Evolutionary conservation across 2,113 vertebrate species (phyloP).

Genomic region (Proteles cristata): DNA sequence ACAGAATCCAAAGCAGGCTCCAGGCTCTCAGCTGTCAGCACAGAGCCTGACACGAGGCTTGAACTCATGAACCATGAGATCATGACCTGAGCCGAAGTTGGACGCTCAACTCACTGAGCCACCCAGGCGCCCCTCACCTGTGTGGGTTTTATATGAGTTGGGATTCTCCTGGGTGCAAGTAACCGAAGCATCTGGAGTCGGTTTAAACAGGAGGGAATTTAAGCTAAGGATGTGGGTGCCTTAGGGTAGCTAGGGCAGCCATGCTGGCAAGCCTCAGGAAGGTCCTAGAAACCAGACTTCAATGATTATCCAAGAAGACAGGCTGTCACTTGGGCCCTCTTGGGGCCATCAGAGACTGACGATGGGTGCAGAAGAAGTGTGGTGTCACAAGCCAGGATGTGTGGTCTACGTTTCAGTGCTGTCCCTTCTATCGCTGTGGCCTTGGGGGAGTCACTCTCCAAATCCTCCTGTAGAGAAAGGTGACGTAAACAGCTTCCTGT

Average conservation of each 20-base stretch:
- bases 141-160: background rate
- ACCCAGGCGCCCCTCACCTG: too few relatives aligned
- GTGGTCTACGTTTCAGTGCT: background rate
- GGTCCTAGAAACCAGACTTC: background rate
- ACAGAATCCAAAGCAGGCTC: too few relatives aligned
- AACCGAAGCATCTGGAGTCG: background rate
- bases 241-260: background rate
- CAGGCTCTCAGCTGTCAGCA: too few relatives aligned
- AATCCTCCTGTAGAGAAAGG: background rate
- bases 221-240: background rate
- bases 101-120: too few relatives aligned
- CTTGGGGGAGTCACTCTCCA: background rate
- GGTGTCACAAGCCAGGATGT: background rate
- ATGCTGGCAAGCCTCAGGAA: background rate
- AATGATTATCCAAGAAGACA: accelerated
- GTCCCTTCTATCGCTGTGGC: background rate
- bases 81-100: too few relatives aligned
- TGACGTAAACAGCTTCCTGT: background rate
- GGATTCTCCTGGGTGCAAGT: background rate
- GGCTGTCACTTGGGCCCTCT: background rate
- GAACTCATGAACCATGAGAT: too few relatives aligned
- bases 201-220: background rate
- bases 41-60: too few relatives aligned
- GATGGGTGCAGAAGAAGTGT: too few relatives aligned
- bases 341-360: background rate